Evolutionary conservation across 2,113 vertebrate species (phyloP).

Genomic region (Pteropus alecto): DNA sequence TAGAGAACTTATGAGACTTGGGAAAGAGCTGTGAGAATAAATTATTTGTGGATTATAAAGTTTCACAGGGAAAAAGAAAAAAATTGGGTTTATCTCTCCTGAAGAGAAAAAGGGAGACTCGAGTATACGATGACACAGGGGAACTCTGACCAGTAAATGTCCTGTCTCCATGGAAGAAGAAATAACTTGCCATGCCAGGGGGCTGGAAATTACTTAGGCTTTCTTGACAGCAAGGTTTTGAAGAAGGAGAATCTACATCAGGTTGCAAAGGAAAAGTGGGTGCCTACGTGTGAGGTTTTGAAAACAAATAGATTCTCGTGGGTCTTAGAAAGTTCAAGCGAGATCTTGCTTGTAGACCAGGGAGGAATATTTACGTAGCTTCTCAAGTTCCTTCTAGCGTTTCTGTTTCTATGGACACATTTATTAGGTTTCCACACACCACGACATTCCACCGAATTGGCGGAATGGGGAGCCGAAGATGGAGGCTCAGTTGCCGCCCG

Average conservation of each 20-base stretch:
- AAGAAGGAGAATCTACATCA: neutral
- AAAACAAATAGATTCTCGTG: neutral
- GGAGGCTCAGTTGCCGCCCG: neutral
- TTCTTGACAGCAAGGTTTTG: neutral
- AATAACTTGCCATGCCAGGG: neutral
- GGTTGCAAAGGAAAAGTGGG: neutral
- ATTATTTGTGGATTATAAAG: neutral
- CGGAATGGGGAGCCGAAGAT: neutral
- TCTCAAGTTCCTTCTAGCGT: neutral
- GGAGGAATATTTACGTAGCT: neutral
- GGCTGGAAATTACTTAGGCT: neutral
- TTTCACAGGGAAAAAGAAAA: neutral
- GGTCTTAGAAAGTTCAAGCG: neutral
- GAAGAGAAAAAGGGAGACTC: neutral
- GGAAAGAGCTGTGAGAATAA: neutral
- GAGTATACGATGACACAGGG: neutral
- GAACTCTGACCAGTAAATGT: neutral
- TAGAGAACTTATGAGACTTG: neutral
- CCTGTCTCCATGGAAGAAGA: neutral
- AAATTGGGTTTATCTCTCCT: neutral
- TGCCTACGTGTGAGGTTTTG: neutral
- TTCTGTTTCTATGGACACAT: neutral
- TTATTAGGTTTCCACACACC: neutral
- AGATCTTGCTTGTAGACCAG: neutral
- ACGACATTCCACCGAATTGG: neutral